phyloP scores from a whole-genome alignment of 1,140 invertebrate genomes.

The Liolophura sinensis region DNA sequence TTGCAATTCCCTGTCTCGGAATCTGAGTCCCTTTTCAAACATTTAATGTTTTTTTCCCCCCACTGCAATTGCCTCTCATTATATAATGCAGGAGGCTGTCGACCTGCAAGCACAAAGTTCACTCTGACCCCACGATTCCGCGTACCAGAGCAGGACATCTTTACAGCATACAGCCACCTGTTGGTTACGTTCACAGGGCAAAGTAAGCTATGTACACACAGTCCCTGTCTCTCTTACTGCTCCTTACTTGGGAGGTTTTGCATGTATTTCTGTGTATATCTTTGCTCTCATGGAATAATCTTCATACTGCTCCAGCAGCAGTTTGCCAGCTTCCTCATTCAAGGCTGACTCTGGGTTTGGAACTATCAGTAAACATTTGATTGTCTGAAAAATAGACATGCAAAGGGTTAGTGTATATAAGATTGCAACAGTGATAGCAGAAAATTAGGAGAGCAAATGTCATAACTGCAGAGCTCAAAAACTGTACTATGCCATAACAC shows the following conservation, averaged over 20 bases:
- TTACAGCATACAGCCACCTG: too few species aligned
- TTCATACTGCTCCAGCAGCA: constrained; percentile 87
- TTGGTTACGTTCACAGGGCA: not conserved
- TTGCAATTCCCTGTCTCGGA: too few species aligned
- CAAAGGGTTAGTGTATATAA: not conserved
- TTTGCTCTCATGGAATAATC: constrained; percentile 87
- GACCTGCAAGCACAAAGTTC: too few species aligned
- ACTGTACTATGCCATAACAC: too few species aligned
- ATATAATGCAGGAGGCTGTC: too few species aligned
- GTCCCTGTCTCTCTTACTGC: too few species aligned
- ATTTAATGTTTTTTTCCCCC: too few species aligned
- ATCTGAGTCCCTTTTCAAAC: too few species aligned
- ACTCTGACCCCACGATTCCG: too few species aligned
- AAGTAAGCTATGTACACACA: not conserved
- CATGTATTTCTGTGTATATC: constrained; percentile 95
- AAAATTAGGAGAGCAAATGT: not conserved
- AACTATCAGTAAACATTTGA: constrained; percentile 90
- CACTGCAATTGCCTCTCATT: too few species aligned
- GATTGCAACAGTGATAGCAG: not conserved
- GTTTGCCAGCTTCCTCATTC: constrained; percentile 91
- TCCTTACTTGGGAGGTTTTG: constrained; percentile 60
- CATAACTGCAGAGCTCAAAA: not conserved
- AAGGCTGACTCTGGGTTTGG: constrained; percentile 93
- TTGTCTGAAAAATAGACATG: constrained; percentile 67
- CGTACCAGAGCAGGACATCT: too few species aligned